Base-by-base conservation (phyloP, 2,888 invertebrate genomes). In the Drosophila anceps region DNA sequence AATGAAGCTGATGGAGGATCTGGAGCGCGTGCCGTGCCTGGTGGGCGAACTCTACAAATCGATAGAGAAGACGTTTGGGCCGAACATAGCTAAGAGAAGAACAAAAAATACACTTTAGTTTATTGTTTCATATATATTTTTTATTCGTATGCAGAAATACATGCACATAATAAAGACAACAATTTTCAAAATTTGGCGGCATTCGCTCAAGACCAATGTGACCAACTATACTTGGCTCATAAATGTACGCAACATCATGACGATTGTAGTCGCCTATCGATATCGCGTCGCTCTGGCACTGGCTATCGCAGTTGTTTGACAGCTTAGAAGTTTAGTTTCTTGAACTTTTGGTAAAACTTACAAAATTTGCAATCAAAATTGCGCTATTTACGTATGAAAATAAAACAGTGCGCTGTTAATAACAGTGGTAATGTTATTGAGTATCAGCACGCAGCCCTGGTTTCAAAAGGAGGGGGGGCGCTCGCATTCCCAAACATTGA, bases 1-100 rank as follows among this genome's bases (percentile, higher is more conserved):
- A 67, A 84, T 91, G 74, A 62, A 79, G 0, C 68, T 92, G 0
- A 81, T 92, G 79, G 89, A 92, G 39, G 91, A 91, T 27, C 63
- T 92, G 53, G 89, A 89, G 37, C 73, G 58, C 4, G 53, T 92
- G 60, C 91, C 92, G 1, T 67, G 68, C 8, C 65, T 82, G 44
- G 76, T 92, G 1, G 83, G 82, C n/a, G 80, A 89, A 9, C 72
- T 91, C 7, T 91, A 82, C 44, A 81, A 80, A 55, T 63, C 35
- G 3, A 51, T 39, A 1, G 54, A 35, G 0, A 20, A 9, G 13
- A 0, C 10, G 9, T 9, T 35, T 15, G 18, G 29, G 13, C 27
- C 15, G 10, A 18, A 9, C 15, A 15, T 6, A 20, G 9, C 6
- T 1, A 2, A 39, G 9, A 10, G 31, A 33, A 3, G 35, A 31